Conservation (phyloP, 2,797 vertebrate genomes). For the Galago senegalensis region DNA sequence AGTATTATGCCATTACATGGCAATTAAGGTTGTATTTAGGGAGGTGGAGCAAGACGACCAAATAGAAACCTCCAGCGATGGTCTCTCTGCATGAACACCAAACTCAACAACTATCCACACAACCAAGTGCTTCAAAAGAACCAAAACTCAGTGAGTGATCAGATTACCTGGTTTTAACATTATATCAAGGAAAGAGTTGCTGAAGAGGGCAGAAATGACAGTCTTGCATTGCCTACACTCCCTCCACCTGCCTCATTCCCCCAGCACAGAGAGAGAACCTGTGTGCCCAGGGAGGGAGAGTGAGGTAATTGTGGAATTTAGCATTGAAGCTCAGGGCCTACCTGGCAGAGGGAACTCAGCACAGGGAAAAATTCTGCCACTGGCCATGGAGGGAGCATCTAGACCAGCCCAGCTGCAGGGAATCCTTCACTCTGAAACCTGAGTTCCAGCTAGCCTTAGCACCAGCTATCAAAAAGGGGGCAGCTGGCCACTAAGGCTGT, state of each 20-base stretch:
- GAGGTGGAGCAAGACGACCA: too few species aligned
- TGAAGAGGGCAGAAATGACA: not conserved
- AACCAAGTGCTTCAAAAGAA: not conserved
- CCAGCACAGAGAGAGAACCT: not conserved
- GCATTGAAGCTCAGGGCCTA: not conserved
- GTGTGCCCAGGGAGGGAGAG: not conserved
- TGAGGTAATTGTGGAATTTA: not conserved
- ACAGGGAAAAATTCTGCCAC: not conserved
- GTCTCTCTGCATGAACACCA: not conserved
- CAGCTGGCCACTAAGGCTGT: not conserved
- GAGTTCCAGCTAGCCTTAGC: not conserved
- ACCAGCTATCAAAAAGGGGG: not conserved
- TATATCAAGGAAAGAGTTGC: not conserved
- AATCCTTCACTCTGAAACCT: not conserved
- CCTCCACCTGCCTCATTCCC: too few species aligned
- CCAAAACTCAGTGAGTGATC: not conserved
- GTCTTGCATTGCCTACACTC: not conserved
- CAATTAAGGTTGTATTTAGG: not conserved
- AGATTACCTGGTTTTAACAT: not conserved
- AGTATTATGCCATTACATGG: not conserved
- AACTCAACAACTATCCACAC: not conserved
- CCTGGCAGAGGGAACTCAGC: not conserved
- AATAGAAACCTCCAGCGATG: too few species aligned
- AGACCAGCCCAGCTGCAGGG: not conserved
- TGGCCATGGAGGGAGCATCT: not conserved